Evolutionary conservation across 2,888 invertebrate species (phyloP), one percentile per base, ranked within the genome.

Genomic region (Agapetus fuscipes): DNA sequence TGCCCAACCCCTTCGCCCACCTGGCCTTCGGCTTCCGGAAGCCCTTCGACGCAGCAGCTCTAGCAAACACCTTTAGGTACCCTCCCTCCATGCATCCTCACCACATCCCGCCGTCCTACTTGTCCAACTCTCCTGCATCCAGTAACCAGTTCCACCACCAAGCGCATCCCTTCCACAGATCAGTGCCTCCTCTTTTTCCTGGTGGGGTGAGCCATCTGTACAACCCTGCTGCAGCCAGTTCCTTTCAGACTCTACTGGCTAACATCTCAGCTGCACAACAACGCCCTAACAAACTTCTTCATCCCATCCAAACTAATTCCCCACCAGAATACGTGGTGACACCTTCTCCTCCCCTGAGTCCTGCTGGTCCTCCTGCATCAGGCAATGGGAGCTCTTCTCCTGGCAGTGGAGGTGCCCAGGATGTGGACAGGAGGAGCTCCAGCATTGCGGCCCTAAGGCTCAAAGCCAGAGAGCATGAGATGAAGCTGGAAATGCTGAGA

Each of bases 401-500:
- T 9, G 67, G 72, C 13, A 54, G 64, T 47, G 4, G 5, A 20
- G 20, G 20, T 6, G 71, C 73, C 1, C 83, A 80, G 16, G 86
- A 87, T 48, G 80, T 86, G 39, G 88, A 89, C 59, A 70, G 88
- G 49, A 68, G 89, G 52, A 85, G 84, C 52, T 87, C 86, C 17
- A 90, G 90, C 54, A 91, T 91, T 52, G 90, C 89, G 1, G 83
- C 87, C 0, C 64, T 93, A 26, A 70, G 93, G 49, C 72, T 89
- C 53, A 90, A 90, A 51, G 93, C 93, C 1, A 72, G 91, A 35
- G 91, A 93, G 58, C 90, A 91, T 58, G 90, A 91, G 59, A 64
- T 89, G 32, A 76, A 87, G 56, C 66, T 89, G 52, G 89, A 88
- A 60, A 79, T 87, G 74, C 58, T 88, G 37, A 72, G 88, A 37